These are phyloP conservation scores for Phyllotreta striolata DNA, from an alignment of 2,888 invertebrate genomes.

Conservation along the genomic window DNA sequence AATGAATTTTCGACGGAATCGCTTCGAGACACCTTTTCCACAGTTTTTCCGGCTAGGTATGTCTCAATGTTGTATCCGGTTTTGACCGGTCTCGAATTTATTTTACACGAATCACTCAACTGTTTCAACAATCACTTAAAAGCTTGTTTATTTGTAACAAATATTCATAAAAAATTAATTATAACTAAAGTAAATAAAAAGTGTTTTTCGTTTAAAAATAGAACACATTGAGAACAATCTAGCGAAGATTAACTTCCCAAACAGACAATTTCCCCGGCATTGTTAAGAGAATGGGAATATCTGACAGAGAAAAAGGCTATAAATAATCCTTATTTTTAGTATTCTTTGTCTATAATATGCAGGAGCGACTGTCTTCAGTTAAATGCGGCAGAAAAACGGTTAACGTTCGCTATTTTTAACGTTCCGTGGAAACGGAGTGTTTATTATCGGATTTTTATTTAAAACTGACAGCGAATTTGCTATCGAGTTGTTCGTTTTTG, in stretches of 20 bases:
- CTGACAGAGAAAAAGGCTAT: constrained; percentile 26
- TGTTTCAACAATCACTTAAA: too few relatives aligned
- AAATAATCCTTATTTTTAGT: constrained; percentile 41
- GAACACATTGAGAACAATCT: neutral
- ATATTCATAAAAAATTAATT: too few relatives aligned
- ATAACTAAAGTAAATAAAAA: neutral
- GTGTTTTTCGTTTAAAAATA: too few relatives aligned
- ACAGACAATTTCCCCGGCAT: constrained; percentile 17
- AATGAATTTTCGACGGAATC: constrained; percentile 21
- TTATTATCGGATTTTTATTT: constrained; percentile 29
- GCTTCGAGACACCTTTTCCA: constrained; percentile 1
- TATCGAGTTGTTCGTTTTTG: constrained; percentile 1
- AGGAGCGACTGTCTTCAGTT: constrained; percentile 35
- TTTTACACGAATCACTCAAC: too few relatives aligned
- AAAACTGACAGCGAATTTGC: constrained; percentile 15
- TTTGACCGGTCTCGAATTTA: too few relatives aligned
- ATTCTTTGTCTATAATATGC: constrained; percentile 36
- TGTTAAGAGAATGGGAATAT: constrained; percentile 25
- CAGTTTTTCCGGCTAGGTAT: too few relatives aligned
- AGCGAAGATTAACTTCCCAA: constrained; percentile 5
- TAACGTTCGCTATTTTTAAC: constrained; percentile 37
- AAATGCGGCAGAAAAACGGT: constrained; percentile 38
- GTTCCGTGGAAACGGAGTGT: constrained; percentile 19
- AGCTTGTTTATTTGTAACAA: too few relatives aligned
- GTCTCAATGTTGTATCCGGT: too few relatives aligned